These are phyloP conservation scores for Drosophila sp. DNA, from an alignment of 1,140 invertebrate genomes.

Conservation along the genomic window DNA sequence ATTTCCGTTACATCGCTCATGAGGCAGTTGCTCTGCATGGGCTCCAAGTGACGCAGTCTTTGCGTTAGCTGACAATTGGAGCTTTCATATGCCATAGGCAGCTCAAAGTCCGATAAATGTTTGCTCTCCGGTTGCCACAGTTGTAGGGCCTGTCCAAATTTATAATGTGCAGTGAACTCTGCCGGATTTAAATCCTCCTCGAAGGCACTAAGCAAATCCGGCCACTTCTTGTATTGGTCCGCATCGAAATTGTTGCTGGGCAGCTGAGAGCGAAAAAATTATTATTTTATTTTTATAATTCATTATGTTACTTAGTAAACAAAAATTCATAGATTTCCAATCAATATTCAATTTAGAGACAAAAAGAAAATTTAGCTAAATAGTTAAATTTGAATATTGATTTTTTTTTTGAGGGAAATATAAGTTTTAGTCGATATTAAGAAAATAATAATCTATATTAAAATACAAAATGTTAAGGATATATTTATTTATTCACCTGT, in stretches of 20 bases:
- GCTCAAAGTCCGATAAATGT: conserved; percentile 49
- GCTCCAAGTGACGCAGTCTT: conserved; percentile 60
- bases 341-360: too few species aligned
- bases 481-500: conserved; percentile 8
- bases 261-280: conserved; percentile 1
- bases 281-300: too few species aligned
- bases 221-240: conserved; percentile 58
- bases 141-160: conserved; percentile 60
- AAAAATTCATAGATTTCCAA: too few species aligned
- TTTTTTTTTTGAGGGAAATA: too few species aligned
- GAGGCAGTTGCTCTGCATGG: conserved; percentile 49
- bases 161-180: conserved; percentile 40
- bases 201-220: conserved; percentile 41
- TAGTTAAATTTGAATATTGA: too few species aligned
- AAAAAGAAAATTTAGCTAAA: too few species aligned
- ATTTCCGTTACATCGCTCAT: conserved; percentile 36
- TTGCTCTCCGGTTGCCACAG: conserved; percentile 57
- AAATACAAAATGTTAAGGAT: not conserved
- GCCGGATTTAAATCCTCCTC: not conserved
- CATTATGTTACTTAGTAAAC: too few species aligned
- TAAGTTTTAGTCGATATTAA: too few species aligned
- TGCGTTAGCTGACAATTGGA: conserved; percentile 61
- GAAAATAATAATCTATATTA: too few species aligned
- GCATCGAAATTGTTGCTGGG: conserved; percentile 41
- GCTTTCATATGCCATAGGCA: conserved; percentile 59